A percentile compares a stretch with the other conserved stretches of the same genome.
phyloP scores from a whole-genome alignment of 1,140 invertebrate genomes.

The Asbolus verrucosus region DNA sequence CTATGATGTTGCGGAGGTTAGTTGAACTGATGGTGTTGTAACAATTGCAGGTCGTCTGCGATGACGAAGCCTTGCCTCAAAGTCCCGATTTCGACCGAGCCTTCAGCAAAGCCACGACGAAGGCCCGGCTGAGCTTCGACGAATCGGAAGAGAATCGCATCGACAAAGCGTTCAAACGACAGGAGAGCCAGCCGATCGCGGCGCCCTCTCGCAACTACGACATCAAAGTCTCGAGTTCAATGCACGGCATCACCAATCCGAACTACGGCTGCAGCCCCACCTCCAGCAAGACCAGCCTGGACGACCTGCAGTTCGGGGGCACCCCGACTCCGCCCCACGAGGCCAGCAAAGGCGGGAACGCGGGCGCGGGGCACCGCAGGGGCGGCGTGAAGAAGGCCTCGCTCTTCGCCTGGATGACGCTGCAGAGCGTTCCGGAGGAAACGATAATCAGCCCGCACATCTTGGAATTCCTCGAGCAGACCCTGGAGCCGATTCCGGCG shows the following conservation, averaged over 20 bases:
- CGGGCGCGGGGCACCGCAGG: constrained; percentile 64
- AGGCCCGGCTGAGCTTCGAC: constrained; percentile 42
- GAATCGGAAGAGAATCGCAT: constrained; percentile 61
- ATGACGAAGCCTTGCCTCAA: constrained; percentile 21
- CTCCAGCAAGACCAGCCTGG: constrained; percentile 52
- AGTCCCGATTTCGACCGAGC: constrained; percentile 55
- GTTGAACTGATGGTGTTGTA: no score
- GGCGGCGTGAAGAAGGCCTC: constrained; percentile 89
- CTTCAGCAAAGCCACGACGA: constrained; percentile 46
- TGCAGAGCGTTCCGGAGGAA: constrained; percentile 96
- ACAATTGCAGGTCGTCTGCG: constrained; percentile 68
- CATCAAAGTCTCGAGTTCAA: constrained; percentile 58
- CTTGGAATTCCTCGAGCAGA: constrained; percentile 94
- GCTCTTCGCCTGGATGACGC: constrained; percentile 94
- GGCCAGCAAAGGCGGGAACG: not conserved
- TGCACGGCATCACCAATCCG: constrained; percentile 63
- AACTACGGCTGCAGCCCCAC: constrained; percentile 56
- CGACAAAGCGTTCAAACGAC: constrained; percentile 63
- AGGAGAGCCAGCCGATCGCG: constrained; percentile 55
- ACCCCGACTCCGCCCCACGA: constrained; percentile 49
- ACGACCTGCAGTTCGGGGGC: constrained; percentile 56
- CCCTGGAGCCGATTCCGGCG: constrained; percentile 90
- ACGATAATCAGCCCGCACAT: constrained; percentile 96
- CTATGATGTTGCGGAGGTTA: no score
- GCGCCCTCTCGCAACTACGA: constrained; percentile 51